Base-by-base conservation (phyloP, 2,113 vertebrate genomes). In the Bucco capensis region DNA sequence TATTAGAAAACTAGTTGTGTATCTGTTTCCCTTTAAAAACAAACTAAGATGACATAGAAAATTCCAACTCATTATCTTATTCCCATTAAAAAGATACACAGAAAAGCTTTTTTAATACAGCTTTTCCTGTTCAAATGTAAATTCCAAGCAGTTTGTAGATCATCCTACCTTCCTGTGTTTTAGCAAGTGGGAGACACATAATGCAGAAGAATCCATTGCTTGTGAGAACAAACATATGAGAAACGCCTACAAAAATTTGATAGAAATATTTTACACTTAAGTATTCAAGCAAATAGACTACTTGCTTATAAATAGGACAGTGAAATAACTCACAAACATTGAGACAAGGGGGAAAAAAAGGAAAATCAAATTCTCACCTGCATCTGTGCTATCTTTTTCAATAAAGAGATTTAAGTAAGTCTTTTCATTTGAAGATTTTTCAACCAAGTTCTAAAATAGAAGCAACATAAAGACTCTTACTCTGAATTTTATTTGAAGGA, bases 161-260 rank as follows among this genome's bases (percentile, higher is more conserved):
- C 15, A 4, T 87, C 95, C 74, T 98, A 99, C 99, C 99, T 97
- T 97, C 97, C 73, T 98, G 97, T 4, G 98, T 98, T 94, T 97
- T 97, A 88, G 93, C 96, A 97, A 99, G 97, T n/a, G 98, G 97
- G 54, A 99, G 97, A 77, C 98, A 97, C 93, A 97, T 97, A 91
- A 99, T 96, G 86, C 97, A 98, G 95, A 98, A 98, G 90, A 99
- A 98, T 15, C 99, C 99, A 85, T 92, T 97, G 56, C 95, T 97
- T 13, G 98, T 97, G 67, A 99, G 97, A 71, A 99, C 93, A 60
- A 99, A 98, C 88, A 98, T 95, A 65, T 98, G 98, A 93, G 98
- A 98, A 67, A 96, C 95, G 66, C 98, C 99, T 99, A 93, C 74
- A 91, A 85, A 80, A 92, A 11, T 1, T 19, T 69, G 24, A 66